Evolutionary conservation across 2,888 invertebrate genomes (phyloP), one percentile per base, ranked within the genome.

Genomic region (Eupithecia abbreviata): DNA sequence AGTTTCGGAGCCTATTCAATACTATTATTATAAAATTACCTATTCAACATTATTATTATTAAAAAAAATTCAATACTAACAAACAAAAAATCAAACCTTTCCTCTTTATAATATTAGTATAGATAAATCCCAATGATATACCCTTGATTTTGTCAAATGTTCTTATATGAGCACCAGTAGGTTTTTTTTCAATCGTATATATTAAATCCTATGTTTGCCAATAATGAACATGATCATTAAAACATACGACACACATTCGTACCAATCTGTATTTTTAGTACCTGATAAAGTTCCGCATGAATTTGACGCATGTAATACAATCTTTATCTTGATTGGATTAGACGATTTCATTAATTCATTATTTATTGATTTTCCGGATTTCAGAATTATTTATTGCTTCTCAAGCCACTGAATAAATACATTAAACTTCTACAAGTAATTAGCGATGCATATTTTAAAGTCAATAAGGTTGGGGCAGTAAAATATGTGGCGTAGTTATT

Each of bases 241-340:
- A 42, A 66, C 65, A 13, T 15, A 42, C 4, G 43, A 66, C 42
- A 41, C 84, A 88, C 90, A 89, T 88, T 87, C 86, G 89, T 81
- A 82, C 80, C 80, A 85, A 86, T 89, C 66, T 67, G 67, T 81
- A 91, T 90, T 90, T 91, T 88, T 84, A 88, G 90, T 45, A 47
- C 4, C 12, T 66, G 13, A 42, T 13, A 66, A 15, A 42, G 42
- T 86, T 78, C 77, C 84, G 82, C 84, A 83, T 87, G 82, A 83
- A 80, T 78, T 85, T 88, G 88, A 89, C 90, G 90, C 75, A 49
- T 74, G 72, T 71, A 74, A 77, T 84, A 87, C 83, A 76, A 81
- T 84, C 84, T 85, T 86, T 88, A 82, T 87, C 87, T 86, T 76
- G 73, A 72, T 77, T 73, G 47, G 69, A 67, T 42, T 62, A 43